Evolutionary conservation across 2,888 invertebrate species (phyloP).

Genomic region (Thereva unica): DNA sequence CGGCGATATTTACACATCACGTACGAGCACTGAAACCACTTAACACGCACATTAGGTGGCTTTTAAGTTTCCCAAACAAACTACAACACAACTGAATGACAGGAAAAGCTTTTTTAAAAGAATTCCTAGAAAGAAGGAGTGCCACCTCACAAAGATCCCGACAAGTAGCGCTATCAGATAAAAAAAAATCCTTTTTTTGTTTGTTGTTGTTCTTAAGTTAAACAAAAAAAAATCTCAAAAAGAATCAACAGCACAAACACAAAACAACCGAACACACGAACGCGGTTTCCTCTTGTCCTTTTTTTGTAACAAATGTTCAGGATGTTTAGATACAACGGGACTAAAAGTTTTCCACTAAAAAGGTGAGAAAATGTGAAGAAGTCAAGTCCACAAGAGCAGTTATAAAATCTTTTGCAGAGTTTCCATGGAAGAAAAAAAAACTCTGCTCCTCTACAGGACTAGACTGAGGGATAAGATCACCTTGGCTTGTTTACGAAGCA

Average conservation of each 20-base stretch:
- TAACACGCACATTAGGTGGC: conserved; percentile 33
- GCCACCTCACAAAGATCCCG: conserved; percentile 22
- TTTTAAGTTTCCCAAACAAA: conserved; percentile 32
- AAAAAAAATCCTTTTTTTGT: background rate
- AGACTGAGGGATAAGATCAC: background rate
- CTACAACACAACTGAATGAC: conserved; percentile 10
- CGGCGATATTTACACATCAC: conserved; percentile 29
- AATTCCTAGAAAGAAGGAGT: conserved; percentile 25
- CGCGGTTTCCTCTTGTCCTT: no score
- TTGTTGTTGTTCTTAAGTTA: background rate
- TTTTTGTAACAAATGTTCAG: no score
- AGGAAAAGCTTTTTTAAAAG: conserved; percentile 25
- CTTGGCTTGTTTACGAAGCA: conserved; percentile 23
- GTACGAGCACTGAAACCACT: conserved; percentile 27
- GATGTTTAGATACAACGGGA: no score
- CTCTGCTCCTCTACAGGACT: background rate
- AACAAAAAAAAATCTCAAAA: background rate
- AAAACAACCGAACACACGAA: no score
- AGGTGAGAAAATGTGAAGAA: no score
- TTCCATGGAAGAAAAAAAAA: background rate
- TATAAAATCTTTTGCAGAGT: no score
- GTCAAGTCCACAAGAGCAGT: no score
- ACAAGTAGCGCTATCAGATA: conserved; percentile 1
- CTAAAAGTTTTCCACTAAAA: no score
- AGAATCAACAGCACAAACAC: no score